phyloP scores from a whole-genome alignment of 2,888 invertebrate species.

The Xestia ashworthii region DNA sequence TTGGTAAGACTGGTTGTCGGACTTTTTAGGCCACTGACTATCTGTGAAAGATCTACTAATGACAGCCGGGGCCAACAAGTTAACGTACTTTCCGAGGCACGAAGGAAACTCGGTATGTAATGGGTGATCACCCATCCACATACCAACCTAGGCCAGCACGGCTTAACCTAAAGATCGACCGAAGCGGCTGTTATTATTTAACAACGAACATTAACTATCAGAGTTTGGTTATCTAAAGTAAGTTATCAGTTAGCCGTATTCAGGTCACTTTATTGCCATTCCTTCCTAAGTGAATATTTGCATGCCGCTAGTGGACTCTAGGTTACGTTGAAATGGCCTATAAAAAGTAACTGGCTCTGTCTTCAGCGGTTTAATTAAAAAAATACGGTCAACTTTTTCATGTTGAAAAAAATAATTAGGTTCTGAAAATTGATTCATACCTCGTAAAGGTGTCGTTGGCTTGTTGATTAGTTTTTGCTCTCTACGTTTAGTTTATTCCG shows the following conservation, averaged over 20 bases:
- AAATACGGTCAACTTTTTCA: constrained; percentile 71
- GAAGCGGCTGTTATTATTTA: too few species aligned
- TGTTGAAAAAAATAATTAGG: constrained; percentile 59
- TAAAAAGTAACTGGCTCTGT: constrained; percentile 81
- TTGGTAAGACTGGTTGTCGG: too few species aligned
- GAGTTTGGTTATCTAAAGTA: constrained; percentile 52
- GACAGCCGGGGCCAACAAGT: too few species aligned
- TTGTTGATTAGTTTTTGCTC: constrained; percentile 39
- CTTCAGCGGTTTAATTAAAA: constrained; percentile 81
- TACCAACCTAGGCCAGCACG: too few species aligned
- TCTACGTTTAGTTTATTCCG: constrained; percentile 12
- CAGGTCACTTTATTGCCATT: constrained; percentile 78
- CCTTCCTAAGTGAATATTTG: constrained; percentile 86
- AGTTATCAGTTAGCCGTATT: constrained; percentile 70
- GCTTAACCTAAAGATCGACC: too few species aligned
- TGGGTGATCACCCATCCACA: too few species aligned
- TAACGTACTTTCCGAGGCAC: too few species aligned
- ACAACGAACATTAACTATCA: neutral
- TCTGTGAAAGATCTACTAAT: too few species aligned
- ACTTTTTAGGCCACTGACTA: too few species aligned
- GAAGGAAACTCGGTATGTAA: too few species aligned
- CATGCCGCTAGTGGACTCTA: constrained; percentile 81
- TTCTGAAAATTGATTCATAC: constrained; percentile 52
- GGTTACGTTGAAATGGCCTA: constrained; percentile 76
- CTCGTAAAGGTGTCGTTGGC: constrained; percentile 30